Evolutionary conservation across 2,888 invertebrate species (phyloP).

Genomic region (Phlogophora meticulosa): DNA sequence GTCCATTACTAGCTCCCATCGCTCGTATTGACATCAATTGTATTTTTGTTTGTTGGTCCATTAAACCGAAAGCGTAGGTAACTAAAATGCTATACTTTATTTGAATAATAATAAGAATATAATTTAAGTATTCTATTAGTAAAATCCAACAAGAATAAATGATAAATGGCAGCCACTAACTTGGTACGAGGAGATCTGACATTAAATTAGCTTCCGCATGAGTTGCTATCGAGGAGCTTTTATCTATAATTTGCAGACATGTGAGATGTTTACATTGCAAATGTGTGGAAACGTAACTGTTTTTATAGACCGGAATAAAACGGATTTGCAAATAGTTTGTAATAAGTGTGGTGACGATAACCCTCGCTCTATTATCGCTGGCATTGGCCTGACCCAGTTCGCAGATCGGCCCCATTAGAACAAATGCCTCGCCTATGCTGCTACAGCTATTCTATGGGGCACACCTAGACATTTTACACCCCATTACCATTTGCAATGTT

Average conservation of each 20-base stretch:
- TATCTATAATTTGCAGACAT: neutral
- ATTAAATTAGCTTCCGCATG: neutral
- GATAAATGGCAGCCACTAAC: neutral
- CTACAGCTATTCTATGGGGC: conserved; percentile 65
- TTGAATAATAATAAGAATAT: neutral
- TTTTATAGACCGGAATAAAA: conserved; percentile 58
- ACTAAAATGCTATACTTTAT: neutral
- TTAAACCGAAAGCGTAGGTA: neutral
- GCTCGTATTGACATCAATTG: conserved; percentile 11
- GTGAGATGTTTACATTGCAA: conserved; percentile 9
- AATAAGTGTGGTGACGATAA: conserved; percentile 68
- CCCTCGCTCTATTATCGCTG: conserved; percentile 70
- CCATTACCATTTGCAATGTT: conserved; percentile 70
- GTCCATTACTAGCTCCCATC: neutral
- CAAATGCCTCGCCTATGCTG: conserved; percentile 72
- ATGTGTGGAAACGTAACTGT: conserved; percentile 25
- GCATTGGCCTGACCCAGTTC: conserved; percentile 85
- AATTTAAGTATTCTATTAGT: neutral
- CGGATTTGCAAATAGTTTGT: conserved; percentile 66
- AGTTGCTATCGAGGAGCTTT: neutral
- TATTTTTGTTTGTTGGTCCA: neutral
- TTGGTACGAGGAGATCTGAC: neutral
- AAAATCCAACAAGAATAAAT: too few relatives aligned
- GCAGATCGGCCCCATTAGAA: conserved; percentile 78
- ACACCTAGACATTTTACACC: conserved; percentile 77